phyloP scores from a whole-genome alignment of 1,140 invertebrate species.

The Vanessa atalanta region DNA sequence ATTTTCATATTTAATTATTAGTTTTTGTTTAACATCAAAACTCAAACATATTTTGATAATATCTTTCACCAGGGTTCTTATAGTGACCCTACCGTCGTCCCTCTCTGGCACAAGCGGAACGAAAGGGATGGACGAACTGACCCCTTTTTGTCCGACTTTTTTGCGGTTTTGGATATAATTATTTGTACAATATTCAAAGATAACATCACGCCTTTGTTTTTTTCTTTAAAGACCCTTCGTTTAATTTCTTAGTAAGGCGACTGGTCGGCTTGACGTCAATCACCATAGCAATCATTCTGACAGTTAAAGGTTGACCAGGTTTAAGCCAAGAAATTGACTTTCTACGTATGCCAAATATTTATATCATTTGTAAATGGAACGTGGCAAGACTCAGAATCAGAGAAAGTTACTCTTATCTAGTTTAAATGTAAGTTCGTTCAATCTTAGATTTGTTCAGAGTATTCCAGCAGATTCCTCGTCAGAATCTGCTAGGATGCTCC shows the following conservation, averaged over 20 bases:
- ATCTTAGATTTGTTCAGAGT: too few species aligned
- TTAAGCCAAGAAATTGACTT: neutral
- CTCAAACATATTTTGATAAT: neutral
- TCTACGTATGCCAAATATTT: too few species aligned
- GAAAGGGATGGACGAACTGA: slow-evolving; percentile 6
- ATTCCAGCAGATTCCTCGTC: too few species aligned
- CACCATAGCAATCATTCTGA: neutral
- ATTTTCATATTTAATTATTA: too few species aligned
- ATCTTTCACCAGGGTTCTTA: neutral
- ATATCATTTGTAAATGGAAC: too few species aligned
- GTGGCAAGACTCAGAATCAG: too few species aligned
- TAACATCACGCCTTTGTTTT: slow-evolving; percentile 16
- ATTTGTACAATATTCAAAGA: slow-evolving; percentile 19
- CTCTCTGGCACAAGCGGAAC: neutral
- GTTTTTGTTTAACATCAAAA: neutral
- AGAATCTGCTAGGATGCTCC: too few species aligned
- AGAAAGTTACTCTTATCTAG: too few species aligned
- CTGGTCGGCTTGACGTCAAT: neutral
- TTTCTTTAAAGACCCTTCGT: neutral
- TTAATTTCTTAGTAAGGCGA: neutral
- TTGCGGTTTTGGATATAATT: slow-evolving; percentile 26
- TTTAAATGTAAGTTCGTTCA: too few species aligned
- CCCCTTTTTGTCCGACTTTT: slow-evolving; percentile 25
- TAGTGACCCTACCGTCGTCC: slow-evolving; percentile 20
- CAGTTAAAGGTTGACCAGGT: neutral